A percentile compares a stretch with the other conserved stretches of the same genome.
phyloP scores from a whole-genome alignment of 2,113 vertebrate genomes.

The Xenopus laevis region DNA sequence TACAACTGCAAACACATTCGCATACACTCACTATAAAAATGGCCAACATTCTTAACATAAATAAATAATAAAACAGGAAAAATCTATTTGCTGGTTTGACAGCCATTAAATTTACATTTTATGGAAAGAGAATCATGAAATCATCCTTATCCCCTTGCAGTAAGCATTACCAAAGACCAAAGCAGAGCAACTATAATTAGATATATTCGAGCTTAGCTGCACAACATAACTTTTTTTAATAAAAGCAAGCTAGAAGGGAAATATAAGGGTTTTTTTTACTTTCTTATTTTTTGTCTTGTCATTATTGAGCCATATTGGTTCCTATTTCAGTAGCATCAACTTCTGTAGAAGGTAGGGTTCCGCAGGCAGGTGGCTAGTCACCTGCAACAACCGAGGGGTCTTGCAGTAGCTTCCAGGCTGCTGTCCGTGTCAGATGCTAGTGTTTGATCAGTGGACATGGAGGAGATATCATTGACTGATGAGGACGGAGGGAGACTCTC shows the following conservation, averaged over 20 bases:
- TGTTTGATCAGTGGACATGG: conserved; percentile 99
- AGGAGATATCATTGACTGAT: conserved; percentile 98
- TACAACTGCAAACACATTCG: conserved; percentile 22
- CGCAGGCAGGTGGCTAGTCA: conserved; percentile 99
- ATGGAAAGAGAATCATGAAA: conserved; percentile 70
- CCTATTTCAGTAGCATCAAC: conserved; percentile 71
- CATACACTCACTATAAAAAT: conserved; percentile 50
- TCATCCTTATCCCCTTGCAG: conserved; percentile 49
- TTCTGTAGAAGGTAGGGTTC: conserved; percentile 97
- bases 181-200: conserved; percentile 95
- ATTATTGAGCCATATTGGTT: conserved; percentile 33
- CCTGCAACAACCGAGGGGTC: conserved; percentile 99
- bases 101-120: conserved; percentile 81
- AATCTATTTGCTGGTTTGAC: conserved; percentile 67
- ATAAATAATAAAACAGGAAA: conserved; percentile 64
- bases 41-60: conserved; percentile 77
- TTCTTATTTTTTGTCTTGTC: conserved; percentile 50
- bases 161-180: conserved; percentile 67
- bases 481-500: conserved; percentile 97
- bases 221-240: conserved; percentile 69
- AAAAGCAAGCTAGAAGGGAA: conserved; percentile 80
- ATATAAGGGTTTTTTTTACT: conserved; percentile 49
- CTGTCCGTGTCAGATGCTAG: conserved; percentile 98
- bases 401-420: conserved; percentile 97
- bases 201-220: conserved; percentile 80